Conservation (phyloP, 35 echinoderm and acorn worm genomes). For the Amphiura filiformis region DNA sequence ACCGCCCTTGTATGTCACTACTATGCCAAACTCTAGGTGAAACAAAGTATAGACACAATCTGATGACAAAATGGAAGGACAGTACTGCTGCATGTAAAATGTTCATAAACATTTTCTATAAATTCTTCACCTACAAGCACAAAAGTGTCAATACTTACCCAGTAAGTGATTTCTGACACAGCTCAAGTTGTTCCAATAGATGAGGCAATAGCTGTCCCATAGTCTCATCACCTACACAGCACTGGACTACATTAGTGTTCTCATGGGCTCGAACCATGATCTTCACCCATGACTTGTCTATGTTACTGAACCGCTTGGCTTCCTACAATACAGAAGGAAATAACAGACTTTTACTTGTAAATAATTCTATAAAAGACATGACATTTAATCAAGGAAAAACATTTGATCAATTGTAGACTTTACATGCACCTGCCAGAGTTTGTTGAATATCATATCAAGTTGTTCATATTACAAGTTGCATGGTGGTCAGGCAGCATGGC, state of each 20-base stretch:
- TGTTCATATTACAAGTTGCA: too few relatives aligned
- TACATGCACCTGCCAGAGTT: too few relatives aligned
- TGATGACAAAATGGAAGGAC: too few relatives aligned
- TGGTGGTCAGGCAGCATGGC: too few relatives aligned
- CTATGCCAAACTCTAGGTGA: too few relatives aligned
- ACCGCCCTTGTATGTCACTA: too few relatives aligned
- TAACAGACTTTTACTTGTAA: background rate
- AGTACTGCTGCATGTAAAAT: too few relatives aligned
- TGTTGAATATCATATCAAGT: too few relatives aligned
- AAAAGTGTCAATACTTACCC: too few relatives aligned
- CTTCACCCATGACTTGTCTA: slow-evolving; percentile 99
- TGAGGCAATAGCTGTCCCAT: slow-evolving; percentile 96
- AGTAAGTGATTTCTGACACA: slow-evolving; percentile 98
- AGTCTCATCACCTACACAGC: slow-evolving; percentile 97
- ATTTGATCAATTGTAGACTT: background rate
- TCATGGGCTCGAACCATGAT: slow-evolving; percentile 98
- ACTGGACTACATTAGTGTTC: slow-evolving; percentile 96
- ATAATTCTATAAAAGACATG: background rate
- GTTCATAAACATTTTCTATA: too few relatives aligned
- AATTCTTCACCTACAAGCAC: too few relatives aligned
- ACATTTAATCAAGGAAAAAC: background rate
- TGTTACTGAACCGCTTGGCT: slow-evolving; percentile 97
- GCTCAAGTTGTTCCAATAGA: slow-evolving; percentile 90
- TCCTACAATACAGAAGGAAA: slow-evolving; percentile 41
- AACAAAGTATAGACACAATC: too few relatives aligned